Evolutionary conservation across 2,797 vertebrate genomes (phyloP), one percentile per base, ranked within the genome.

Genomic region (Denticeps clupeoides): DNA sequence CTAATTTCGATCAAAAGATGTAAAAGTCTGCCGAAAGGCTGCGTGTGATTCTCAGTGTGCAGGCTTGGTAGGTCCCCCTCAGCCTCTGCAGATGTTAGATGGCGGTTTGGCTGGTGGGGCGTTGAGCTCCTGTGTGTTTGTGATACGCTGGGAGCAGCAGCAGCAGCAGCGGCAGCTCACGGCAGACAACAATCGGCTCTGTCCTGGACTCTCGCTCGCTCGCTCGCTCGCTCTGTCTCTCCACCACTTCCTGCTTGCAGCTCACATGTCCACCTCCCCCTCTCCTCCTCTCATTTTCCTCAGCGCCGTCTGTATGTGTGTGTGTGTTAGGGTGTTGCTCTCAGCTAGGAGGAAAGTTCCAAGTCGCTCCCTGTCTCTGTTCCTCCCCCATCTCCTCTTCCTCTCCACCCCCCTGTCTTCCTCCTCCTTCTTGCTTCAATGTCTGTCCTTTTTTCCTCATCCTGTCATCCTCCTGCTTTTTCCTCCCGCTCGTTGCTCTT

Each of bases 221-320:
- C 42, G 62, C 41, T 37, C 31, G 55, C 49, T 56, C 56, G 59
- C 59, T 65, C 62, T 59, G 59, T 59, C 59, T 56, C 61, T 59
- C 56, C 51, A 49, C 55, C 16, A 53, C 45, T 43, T 38, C 35
- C 35, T 38, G 35, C 35, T 38, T 35, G n/a, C 38, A 38, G 10
- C 35, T 38, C 38, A n/a, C n/a, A n/a, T n/a, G n/a, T n/a, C 35
- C 16, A 11, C 29, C 48, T 40, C 53, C 55, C 49, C 45, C 38
- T 53, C 51, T 51, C 47, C 44, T 16, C 37, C 22, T 61, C 45
- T 29, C 25, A 51, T 52, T 45, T 54, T 56, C 37, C 41, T 53
- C 59, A 49, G 26, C 46, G 33, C 26, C 40, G 54, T 37, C 18
- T 42, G 49, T 15, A 41, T 22, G 29, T 15, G 33, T 23, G 31